Evolutionary conservation across 2,113 vertebrate species (phyloP), one percentile per base, ranked within the genome.

Genomic region (Speoplatyrhinus poulsoni): DNA sequence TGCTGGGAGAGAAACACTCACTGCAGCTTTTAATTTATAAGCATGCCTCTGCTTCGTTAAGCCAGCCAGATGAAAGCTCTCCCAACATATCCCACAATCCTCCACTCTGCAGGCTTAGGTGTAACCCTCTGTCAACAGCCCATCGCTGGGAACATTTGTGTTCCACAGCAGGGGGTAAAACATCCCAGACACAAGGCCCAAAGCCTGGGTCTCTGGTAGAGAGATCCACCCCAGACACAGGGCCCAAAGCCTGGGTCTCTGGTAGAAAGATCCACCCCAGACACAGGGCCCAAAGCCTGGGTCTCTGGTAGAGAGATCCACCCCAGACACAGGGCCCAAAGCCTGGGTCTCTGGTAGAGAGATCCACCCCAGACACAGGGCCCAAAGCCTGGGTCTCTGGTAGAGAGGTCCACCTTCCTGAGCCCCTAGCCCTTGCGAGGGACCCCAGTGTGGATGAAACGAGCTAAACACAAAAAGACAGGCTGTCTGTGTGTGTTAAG

Each of bases 121-220:
- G 36, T 41, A 41, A 41, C 5, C 36, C 36, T 8, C 36, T 41
- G 5, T 82, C 80, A 78, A 78, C 75, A 81, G 80, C 72, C 76
- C 79, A 76, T 87, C 83, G 70, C 49, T 75, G 72, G 72, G 60
- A 84, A 84, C 65, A 77, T 75, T 81, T 87, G 76, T 76, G 85
- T 75, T 83, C 85, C 75, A 83, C 87, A 85, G 76, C 61, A 72
- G 49, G 71, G 65, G 62, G 49, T 75, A 55, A 86, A 79, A 85
- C 83, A 80, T 87, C 74, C 77, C 70, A 80, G 47, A 32, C 62
- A 32, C 62, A 66, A 48, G 67, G 17, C 53, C 7, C 9, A 10
- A 26, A 41, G 55, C 57, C 72, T 60, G 16, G 54, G 46, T 57
- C 73, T 67, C 10, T 3, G 49, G 73, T 56, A 59, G 3, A 11